Evolutionary conservation across 2,113 vertebrate species (phyloP).

Genomic region (Odocoileus virginianus): DNA sequence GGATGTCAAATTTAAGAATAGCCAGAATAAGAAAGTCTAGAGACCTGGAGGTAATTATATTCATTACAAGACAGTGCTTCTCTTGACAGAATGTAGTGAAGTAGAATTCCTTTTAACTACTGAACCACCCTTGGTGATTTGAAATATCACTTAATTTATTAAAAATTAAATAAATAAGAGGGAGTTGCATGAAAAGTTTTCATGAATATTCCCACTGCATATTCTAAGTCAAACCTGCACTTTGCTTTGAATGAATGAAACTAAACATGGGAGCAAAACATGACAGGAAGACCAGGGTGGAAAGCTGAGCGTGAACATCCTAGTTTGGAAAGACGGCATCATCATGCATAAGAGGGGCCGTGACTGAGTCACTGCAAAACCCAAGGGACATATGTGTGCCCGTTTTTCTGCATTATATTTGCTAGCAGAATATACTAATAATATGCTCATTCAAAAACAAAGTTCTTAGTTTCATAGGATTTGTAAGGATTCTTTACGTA

Average conservation of each 20-base stretch:
- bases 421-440: neutral
- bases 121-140: neutral
- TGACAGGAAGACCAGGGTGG: neutral
- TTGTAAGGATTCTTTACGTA: neutral
- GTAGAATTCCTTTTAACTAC: neutral
- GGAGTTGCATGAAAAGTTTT: neutral
- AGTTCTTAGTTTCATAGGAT: neutral
- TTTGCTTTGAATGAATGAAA: neutral
- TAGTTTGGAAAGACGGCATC: accelerated
- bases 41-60: neutral
- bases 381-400: too few species aligned
- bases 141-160: neutral
- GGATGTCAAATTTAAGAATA: neutral
- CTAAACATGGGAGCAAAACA: neutral
- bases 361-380: neutral
- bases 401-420: neutral
- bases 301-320: neutral
- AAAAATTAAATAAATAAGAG: constrained; percentile 23
- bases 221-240: neutral
- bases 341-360: accelerated
- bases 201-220: neutral
- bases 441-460: neutral
- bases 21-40: neutral
- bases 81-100: neutral
- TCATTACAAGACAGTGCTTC: neutral